phyloP scores from a whole-genome alignment of 2,888 invertebrate genomes.

The Microdon myrmicae region DNA sequence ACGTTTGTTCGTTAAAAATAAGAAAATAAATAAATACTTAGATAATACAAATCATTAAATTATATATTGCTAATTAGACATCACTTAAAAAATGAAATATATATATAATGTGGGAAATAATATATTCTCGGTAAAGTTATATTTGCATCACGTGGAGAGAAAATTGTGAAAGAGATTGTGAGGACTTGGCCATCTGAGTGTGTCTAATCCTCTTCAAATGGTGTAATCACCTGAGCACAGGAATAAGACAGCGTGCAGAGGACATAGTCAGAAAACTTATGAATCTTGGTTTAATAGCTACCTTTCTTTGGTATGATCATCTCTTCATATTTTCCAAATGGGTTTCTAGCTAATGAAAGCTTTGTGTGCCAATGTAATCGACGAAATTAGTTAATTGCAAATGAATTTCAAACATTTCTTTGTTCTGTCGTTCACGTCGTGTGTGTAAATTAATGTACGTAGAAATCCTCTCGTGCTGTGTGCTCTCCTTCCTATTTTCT shows the following conservation, averaged over 20 bases:
- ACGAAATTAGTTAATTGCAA: not conserved
- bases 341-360: constrained; percentile 26
- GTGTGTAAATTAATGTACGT: constrained; percentile 22
- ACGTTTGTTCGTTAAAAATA: constrained; percentile 56
- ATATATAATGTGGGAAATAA: constrained; percentile 30
- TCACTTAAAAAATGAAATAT: constrained; percentile 7
- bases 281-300: no score
- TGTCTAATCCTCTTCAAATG: constrained; percentile 26
- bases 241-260: constrained; percentile 14
- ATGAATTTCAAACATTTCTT: constrained; percentile 12
- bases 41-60: constrained; percentile 4
- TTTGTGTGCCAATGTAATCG: not conserved
- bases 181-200: constrained; percentile 9
- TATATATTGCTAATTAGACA: constrained; percentile 13
- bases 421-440: constrained; percentile 24
- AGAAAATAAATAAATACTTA: constrained; percentile 53
- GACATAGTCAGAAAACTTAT: constrained; percentile 3
- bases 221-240: constrained; percentile 19
- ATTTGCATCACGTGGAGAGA: not conserved
- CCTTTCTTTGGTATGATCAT: constrained; percentile 14
- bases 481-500: constrained; percentile 8
- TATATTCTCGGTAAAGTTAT: constrained; percentile 16
- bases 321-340: constrained; percentile 19
- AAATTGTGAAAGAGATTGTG: constrained; percentile 28
- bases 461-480: constrained; percentile 10